Evolutionary conservation across 2,113 vertebrate species (phyloP).

Genomic region (Semnopithecus entellus): DNA sequence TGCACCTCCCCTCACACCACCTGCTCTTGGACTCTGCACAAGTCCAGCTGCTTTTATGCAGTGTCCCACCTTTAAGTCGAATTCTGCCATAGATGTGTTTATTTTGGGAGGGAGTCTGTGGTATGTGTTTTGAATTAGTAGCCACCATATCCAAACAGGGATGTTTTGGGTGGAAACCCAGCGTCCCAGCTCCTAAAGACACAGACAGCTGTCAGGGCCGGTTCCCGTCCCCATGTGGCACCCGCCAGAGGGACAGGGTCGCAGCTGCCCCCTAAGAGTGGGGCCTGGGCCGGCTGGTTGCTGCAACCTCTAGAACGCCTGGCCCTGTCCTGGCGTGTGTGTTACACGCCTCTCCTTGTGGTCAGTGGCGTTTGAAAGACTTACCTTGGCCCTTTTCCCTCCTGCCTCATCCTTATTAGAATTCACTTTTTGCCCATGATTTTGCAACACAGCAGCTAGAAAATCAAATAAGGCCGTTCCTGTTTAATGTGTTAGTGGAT

Average conservation of each 20-base stretch:
- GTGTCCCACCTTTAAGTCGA: neutral
- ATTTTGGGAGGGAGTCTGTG: neutral
- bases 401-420: no score
- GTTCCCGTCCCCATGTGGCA: rapidly evolving
- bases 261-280: neutral
- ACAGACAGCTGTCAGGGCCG: neutral
- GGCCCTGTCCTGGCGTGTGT: no score
- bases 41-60: neutral
- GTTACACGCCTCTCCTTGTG: no score
- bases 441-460: neutral
- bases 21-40: no score
- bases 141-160: neutral
- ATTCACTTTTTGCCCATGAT: no score
- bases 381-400: neutral
- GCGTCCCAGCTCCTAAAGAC: neutral
- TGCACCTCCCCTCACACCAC: no score
- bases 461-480: no score
- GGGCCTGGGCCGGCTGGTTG: neutral
- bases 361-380: rapidly evolving
- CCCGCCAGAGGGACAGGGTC: neutral
- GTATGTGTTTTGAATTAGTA: neutral
- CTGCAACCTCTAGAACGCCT: neutral
- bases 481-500: neutral
- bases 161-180: neutral
- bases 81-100: neutral